These are phyloP conservation scores for Melolontha melolontha DNA, from an alignment of 2,888 invertebrate species.

Conservation along the genomic window DNA sequence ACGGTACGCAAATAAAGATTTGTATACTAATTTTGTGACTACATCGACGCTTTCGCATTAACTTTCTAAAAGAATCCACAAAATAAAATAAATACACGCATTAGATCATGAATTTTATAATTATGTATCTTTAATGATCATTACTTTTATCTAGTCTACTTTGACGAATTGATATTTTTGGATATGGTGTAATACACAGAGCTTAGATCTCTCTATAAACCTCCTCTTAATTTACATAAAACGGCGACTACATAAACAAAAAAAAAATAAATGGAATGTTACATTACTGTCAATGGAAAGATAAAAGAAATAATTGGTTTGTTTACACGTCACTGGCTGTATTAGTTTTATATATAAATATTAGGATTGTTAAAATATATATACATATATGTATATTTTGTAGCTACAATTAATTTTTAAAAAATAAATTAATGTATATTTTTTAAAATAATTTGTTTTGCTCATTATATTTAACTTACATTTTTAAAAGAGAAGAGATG, in stretches of 20 bases:
- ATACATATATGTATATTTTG: constrained; percentile 44
- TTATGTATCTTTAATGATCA: constrained; percentile 10
- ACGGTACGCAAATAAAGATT: background rate
- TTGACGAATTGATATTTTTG: constrained; percentile 10
- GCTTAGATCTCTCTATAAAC: constrained; percentile 21
- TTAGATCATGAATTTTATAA: background rate
- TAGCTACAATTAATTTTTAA: constrained; percentile 41
- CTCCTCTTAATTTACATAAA: constrained; percentile 2
- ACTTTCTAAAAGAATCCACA: background rate
- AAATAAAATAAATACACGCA: background rate
- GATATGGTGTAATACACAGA: constrained; percentile 1
- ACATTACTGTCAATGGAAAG: constrained; percentile 1
- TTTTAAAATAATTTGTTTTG: constrained; percentile 36
- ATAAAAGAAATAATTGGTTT: constrained; percentile 33
- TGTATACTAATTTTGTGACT: background rate
- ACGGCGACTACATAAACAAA: background rate
- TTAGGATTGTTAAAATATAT: constrained; percentile 42
- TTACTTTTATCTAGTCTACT: constrained; percentile 22
- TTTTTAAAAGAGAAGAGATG: constrained; percentile 3
- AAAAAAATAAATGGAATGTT: background rate
- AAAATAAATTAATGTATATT: constrained; percentile 42
- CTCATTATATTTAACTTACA: constrained; percentile 31
- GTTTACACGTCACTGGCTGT: constrained; percentile 40
- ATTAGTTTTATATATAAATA: constrained; percentile 39
- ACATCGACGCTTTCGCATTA: constrained; percentile 6